Evolutionary conservation across 2,888 invertebrate species (phyloP), one percentile per base, ranked within the genome.

Genomic region (Odontocerum albicorne): DNA sequence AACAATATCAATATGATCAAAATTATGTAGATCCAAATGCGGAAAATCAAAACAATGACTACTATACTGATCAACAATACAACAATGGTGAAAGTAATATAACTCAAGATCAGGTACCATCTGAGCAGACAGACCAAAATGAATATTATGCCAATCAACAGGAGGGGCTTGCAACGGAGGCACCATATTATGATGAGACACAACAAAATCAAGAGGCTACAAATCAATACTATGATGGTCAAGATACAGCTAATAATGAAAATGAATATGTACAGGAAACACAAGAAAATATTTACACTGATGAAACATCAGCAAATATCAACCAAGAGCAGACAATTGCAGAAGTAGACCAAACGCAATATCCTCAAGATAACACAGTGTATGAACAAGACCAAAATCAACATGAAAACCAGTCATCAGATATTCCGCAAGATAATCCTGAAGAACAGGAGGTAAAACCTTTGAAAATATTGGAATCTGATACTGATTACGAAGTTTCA

Each of bases 391-490:
- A 52, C 21, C 36, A 35, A 10, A 31, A 50, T 35, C 35, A 40
- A 8, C 21, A 33, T 42, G 46, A 50, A 15, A 43, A 12, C 22
- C 15, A n/a, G n/a, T n/a, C 16, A 17, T 22, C 15, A 13, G 33
- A 8, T 10, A 33, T 21, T 7, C 17, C 32, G n/a, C 49, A 49
- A 31, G 21, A 20, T 3, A 13, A 31, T 8, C n/a, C 17, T 1
- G 50, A 50, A 22, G 31, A 12, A 16, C 35, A 43, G n/a, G 19
- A 10, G n/a, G 47, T 33, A 15, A 43, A 60, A 38, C 60, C 60
- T 3, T 42, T 60, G 21, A 49, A 55, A 36, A 58, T 60, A 35
- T 43, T 60, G 7, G 60, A 60, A 27, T 58, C 60, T 2, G 60
- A 60, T 32, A 58, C 53, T 2, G 60, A 60, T 6, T 43, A 47